phyloP scores from a whole-genome alignment of 1,140 invertebrate species.

The Musca domestica region DNA sequence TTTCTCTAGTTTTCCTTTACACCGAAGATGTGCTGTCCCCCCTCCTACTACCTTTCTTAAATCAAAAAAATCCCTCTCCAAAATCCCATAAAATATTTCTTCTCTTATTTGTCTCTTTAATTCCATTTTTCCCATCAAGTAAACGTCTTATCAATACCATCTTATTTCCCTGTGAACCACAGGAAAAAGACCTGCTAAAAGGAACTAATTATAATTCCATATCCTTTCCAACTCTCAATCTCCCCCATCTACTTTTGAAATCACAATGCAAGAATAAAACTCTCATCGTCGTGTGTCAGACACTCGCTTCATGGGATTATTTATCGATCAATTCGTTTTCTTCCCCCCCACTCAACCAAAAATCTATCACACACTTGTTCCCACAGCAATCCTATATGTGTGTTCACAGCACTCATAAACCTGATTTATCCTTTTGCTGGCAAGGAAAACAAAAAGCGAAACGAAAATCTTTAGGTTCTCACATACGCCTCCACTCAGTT shows the following conservation, averaged over 20 bases:
- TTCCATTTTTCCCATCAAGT: too few relatives aligned
- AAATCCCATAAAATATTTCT: too few relatives aligned
- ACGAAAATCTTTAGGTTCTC: conserved; percentile 4
- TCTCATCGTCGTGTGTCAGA: conserved; percentile 9
- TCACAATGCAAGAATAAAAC: background rate
- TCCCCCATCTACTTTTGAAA: too few relatives aligned
- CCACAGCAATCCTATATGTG: too few relatives aligned
- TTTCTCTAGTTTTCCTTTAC: too few relatives aligned
- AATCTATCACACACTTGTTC: too few relatives aligned
- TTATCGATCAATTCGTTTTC: background rate
- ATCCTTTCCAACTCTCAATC: background rate
- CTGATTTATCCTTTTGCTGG: conserved; percentile 7
- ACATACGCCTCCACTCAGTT: conserved; percentile 9
- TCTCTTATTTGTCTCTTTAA: too few relatives aligned
- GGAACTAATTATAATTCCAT: conserved; percentile 19
- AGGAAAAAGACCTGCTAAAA: conserved; percentile 10
- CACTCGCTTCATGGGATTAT: conserved; percentile 8
- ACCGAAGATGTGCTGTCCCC: too few relatives aligned
- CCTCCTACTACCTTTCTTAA: too few relatives aligned
- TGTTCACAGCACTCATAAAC: background rate
- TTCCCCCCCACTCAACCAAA: background rate
- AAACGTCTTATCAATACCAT: too few relatives aligned
- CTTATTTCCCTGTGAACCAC: too few relatives aligned
- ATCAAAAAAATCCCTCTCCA: too few relatives aligned
- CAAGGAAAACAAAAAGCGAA: background rate